Base-by-base conservation (phyloP, 2,888 invertebrate genomes). In the Dolichopus griseipennis region DNA sequence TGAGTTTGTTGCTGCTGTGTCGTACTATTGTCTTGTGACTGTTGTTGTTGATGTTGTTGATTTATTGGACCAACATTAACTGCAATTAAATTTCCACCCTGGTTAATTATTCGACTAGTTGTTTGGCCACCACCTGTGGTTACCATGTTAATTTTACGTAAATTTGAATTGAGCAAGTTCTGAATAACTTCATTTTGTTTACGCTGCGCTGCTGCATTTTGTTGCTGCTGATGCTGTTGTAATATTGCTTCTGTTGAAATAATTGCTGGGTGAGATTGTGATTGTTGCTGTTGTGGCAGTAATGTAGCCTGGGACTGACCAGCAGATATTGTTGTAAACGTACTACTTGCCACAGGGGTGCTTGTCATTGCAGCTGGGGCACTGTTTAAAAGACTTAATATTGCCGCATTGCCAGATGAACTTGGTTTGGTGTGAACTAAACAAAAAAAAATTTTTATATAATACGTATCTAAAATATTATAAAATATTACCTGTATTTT, bases 381-480 rank as follows among this genome's bases (percentile, higher is more conserved):
- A 76, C 90, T 91, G 78, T 92, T 92, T 70, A 92, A 79, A 67
- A 92, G 80, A 80, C 90, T 92, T 70, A 90, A 84, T 75, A 91
- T 91, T 12, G 91, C 89, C 2, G 91, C 87, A 78, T 91, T 90
- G 72, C 71, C 69, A 68, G 71, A 65, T 69, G 68, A 61, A 37
- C 69, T 68, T 1, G 67, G 8, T 65, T 70, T 69, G 21, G 67
- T 65, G 68, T 70, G 70, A 66, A 70, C 69, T 72, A 61, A 22
- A 66, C 2, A 18, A 18, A 12, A 12, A 52, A 3, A 2, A 6
- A 52, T 52, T 37, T 12, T 10, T 8, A 7, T 37, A 37, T 10
- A 37, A 8, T 37, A 37, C 7, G 27, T 27, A 4, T 27, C 5
- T 27, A 27, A 5, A 27, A 27, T 4, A 27, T 27, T 27, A 27